These are phyloP conservation scores for Menidia beryllina DNA, from an alignment of 2,113 vertebrate genomes.

Conservation along the genomic window DNA sequence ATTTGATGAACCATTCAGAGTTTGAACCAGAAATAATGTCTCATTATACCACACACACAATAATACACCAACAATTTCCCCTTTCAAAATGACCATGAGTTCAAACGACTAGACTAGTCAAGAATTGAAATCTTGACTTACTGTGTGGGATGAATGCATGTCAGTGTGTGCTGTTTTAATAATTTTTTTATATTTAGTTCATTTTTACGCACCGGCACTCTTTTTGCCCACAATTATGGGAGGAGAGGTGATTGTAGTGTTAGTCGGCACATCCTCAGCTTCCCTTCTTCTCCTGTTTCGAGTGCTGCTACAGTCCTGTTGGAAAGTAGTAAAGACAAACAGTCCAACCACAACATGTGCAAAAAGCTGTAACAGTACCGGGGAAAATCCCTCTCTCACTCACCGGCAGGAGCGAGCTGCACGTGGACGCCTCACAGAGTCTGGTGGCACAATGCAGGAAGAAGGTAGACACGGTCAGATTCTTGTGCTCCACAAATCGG, in stretches of 20 bases:
- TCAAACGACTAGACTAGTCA: too few relatives aligned
- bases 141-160: neutral
- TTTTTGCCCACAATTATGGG: slow-evolving; percentile 57
- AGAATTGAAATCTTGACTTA: neutral
- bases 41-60: neutral
- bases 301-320: slow-evolving; percentile 28
- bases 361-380: fast-evolving
- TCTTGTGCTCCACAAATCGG: slow-evolving; percentile 78
- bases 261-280: neutral
- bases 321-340: neutral
- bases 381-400: slow-evolving; percentile 14
- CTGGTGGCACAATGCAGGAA: slow-evolving; percentile 82
- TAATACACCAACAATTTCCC: too few relatives aligned
- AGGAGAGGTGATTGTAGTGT: slow-evolving; percentile 67
- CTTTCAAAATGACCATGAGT: too few relatives aligned
- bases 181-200: too few relatives aligned
- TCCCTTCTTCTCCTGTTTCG: slow-evolving; percentile 45
- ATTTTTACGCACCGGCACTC: slow-evolving; percentile 37
- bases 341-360: neutral
- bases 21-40: neutral
- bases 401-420: slow-evolving; percentile 66
- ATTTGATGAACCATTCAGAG: too few relatives aligned
- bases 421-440: slow-evolving; percentile 76
- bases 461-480: slow-evolving; percentile 76
- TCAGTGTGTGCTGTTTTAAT: neutral